phyloP scores from a whole-genome alignment of 2,797 vertebrate genomes.

The Florisuga fusca region DNA sequence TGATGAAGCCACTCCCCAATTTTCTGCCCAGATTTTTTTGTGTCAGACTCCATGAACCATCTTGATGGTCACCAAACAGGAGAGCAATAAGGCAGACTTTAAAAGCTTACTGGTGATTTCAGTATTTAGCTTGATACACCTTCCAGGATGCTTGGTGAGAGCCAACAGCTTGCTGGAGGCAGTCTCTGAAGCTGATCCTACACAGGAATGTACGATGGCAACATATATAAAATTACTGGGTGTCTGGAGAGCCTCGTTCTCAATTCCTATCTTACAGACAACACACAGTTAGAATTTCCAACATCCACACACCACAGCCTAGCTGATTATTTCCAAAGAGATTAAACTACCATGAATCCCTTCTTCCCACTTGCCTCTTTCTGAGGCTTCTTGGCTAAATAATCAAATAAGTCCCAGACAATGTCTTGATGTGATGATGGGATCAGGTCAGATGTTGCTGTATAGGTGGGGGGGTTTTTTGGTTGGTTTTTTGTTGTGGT shows the following conservation, averaged over 20 bases:
- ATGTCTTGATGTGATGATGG: background rate
- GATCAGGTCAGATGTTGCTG: background rate
- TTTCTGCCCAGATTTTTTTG: background rate
- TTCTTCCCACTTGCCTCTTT: background rate
- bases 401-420: background rate
- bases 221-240: background rate
- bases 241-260: background rate
- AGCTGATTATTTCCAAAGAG: background rate
- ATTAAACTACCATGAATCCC: background rate
- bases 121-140: background rate
- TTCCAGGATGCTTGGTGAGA: background rate
- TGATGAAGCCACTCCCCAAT: background rate
- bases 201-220: background rate
- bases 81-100: background rate
- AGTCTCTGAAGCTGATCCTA: background rate
- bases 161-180: background rate
- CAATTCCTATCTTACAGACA: background rate
- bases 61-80: background rate
- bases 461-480: background rate
- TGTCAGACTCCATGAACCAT: background rate
- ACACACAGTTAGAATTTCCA: background rate
- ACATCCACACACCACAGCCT: background rate
- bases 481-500: background rate
- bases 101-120: background rate
- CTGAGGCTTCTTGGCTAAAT: background rate